phyloP scores from a whole-genome alignment of 2,113 vertebrate species.

The Xiphophorus couchianus region DNA sequence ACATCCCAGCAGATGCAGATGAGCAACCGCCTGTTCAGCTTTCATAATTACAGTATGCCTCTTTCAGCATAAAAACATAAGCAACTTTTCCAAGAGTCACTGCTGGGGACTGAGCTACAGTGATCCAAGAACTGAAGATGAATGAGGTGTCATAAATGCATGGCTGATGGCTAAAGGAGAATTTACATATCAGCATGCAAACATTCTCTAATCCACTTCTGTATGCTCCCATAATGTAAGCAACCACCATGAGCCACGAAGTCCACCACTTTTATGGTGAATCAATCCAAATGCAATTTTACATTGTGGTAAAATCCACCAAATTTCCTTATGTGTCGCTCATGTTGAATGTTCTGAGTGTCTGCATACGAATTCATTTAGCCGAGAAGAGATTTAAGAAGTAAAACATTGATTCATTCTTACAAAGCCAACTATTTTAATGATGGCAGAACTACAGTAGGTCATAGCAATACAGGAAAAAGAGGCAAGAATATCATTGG shows the following conservation, averaged over 20 bases:
- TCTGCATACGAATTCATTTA: not conserved
- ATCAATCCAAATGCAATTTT: not conserved
- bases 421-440: not conserved
- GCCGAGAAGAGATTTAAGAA: not conserved
- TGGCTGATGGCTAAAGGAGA: not conserved
- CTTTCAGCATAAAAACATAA: not conserved
- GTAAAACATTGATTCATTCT: not conserved
- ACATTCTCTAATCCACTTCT: constrained; percentile 1
- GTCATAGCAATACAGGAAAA: not conserved
- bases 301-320: not conserved
- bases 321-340: not conserved
- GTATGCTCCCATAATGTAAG: not conserved
- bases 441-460: not conserved
- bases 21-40: constrained; percentile 21
- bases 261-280: not conserved
- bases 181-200: constrained; percentile 52
- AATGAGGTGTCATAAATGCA: not conserved
- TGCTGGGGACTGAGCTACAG: not conserved
- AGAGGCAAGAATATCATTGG: not conserved
- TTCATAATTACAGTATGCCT: not conserved
- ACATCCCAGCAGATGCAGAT: constrained; percentile 31
- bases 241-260: not conserved
- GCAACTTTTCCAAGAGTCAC: not conserved
- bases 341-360: not conserved
- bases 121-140: not conserved